Percentiles rank a stretch among this genome's conserved stretches.
phyloP scores from a whole-genome alignment of 2,113 vertebrate species.

The Macroglossus sobrinus region DNA sequence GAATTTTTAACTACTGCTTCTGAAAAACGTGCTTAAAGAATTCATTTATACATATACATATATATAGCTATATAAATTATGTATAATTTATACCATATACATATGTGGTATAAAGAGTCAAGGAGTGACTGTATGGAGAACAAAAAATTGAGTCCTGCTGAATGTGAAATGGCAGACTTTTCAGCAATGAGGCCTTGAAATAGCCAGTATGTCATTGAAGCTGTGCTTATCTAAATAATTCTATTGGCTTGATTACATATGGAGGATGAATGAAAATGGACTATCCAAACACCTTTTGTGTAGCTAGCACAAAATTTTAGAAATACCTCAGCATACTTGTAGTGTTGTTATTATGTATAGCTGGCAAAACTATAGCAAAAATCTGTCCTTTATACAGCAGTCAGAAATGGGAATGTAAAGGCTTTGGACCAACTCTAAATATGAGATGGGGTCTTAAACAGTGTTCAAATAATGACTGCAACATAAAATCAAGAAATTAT shows the following conservation, averaged over 20 bases:
- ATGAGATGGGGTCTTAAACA: neutral
- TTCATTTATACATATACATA: neutral
- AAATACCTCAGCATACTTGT: neutral
- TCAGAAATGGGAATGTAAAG: neutral
- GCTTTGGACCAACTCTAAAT: slow-evolving; percentile 34
- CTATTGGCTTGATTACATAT: neutral
- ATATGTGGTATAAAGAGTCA: neutral
- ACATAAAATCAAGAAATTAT: neutral
- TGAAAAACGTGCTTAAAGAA: slow-evolving; percentile 16
- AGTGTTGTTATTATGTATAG: neutral
- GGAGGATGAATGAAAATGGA: neutral
- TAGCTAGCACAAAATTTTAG: neutral
- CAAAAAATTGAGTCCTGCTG: neutral
- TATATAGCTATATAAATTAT: neutral
- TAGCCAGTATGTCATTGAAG: neutral
- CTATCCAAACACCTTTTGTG: neutral
- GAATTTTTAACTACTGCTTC: neutral
- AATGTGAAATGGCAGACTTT: neutral
- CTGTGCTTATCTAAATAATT: neutral
- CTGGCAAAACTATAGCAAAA: neutral
- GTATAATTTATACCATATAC: neutral
- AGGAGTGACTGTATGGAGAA: neutral
- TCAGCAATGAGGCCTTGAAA: neutral
- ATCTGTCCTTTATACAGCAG: neutral
- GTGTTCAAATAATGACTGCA: neutral